Evolutionary conservation across 2,113 vertebrate species (phyloP), one percentile per base, ranked within the genome.

Genomic region (Pagrus major): DNA sequence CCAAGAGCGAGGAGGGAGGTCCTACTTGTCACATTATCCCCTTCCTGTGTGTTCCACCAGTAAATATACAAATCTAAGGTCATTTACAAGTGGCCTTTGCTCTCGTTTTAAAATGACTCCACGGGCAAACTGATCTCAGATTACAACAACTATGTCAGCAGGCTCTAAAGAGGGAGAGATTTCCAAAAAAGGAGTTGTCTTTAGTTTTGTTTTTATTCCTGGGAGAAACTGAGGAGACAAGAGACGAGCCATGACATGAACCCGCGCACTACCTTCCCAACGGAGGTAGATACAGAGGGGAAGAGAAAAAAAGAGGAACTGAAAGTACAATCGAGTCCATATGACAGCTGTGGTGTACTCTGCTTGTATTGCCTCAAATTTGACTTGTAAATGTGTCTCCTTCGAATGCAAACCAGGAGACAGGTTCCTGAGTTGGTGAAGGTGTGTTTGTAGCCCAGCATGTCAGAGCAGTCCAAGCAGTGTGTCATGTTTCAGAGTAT

Each of bases 331-430:
- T 10, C 61, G 4, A 3, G 20, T 6, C 31, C 29, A 14, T 5
- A 2, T 37, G 51, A 54, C 33, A 49, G 58, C 58, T 76, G 71
- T 29, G 44, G 39, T 63, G 21, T 23, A 23, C 41, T 59, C 68
- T 10, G n/a, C 71, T 6, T 63, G 25, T 20, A 5, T 21, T 68
- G n/a, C 2, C 46, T 39, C 10, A 46, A 27, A 85, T 92, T 91
- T 92, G 75, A 88, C 75, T 92, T 89, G 85, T 78, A 88, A 88
- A 91, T 88, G 51, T 54, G 14, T 81, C 41, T 78, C 56, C 42
- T 80, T 61, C 9, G 6, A 44, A 81, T 77, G 79, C 67, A 83
- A 88, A 85, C 5, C 49, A 42, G 54, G 41, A 47, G 15, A 21
- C 29, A 64, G 15, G 64, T 81, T 60, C 23, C 72, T 20, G 25